Percentiles rank a stretch among this genome's conserved stretches.
phyloP scores from a whole-genome alignment of 1,140 invertebrate species.

The Andricus grossulariae region DNA sequence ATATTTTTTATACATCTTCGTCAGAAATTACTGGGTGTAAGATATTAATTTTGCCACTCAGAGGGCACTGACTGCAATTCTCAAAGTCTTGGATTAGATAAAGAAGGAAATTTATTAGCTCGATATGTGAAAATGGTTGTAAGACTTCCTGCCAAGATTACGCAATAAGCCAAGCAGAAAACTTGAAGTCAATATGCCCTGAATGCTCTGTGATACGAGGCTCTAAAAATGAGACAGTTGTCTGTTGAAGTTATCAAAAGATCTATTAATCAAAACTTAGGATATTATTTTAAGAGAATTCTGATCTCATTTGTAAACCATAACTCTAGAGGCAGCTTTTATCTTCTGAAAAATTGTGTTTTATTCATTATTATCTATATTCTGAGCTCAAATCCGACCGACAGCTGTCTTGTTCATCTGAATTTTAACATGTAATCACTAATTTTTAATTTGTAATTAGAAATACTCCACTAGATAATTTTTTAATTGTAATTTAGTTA shows the following conservation, averaged over 20 bases:
- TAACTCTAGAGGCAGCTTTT: neutral
- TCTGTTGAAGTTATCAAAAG: constrained; percentile 36
- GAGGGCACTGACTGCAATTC: neutral
- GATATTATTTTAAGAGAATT: constrained; percentile 1
- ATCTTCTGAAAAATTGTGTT: neutral
- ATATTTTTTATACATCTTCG: constrained; percentile 73
- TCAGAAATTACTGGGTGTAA: constrained; percentile 22
- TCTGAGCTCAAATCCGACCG: constrained; percentile 31
- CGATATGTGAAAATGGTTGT: constrained; percentile 49
- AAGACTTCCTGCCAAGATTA: constrained; percentile 57
- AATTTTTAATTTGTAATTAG: constrained; percentile 53
- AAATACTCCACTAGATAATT: constrained; percentile 62
- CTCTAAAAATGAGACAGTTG: constrained; percentile 59
- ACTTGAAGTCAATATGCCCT: constrained; percentile 50
- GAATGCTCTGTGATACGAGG: constrained; percentile 64
- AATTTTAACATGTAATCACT: constrained; percentile 54
- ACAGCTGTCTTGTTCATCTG: constrained; percentile 55
- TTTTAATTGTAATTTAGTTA: constrained; percentile 49
- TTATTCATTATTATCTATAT: too few species aligned
- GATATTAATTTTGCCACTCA: neutral
- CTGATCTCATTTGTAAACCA: too few species aligned
- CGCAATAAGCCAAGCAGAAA: constrained; percentile 49
- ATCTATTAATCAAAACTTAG: constrained; percentile 5
- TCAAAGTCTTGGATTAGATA: neutral
- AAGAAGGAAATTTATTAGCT: constrained; percentile 48